Evolutionary conservation across 2,888 invertebrate genomes (phyloP).

Genomic region (Seladonia tumulorum): DNA sequence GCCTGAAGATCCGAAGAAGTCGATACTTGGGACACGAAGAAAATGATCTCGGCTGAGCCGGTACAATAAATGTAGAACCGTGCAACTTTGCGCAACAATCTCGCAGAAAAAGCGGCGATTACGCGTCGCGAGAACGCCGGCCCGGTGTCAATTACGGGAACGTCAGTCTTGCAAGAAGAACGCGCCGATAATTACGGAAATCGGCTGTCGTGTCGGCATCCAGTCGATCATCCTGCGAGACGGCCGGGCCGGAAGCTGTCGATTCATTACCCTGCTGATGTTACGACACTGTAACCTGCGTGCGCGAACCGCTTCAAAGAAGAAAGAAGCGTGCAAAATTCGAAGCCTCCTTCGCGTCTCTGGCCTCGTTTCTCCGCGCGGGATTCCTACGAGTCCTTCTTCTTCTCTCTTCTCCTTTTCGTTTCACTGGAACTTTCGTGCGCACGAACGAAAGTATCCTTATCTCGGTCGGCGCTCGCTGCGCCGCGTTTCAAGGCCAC

Average conservation of each 20-base stretch:
- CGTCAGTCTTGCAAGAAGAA: not conserved
- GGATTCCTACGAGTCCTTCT: conserved; percentile 20
- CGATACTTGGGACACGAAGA: too few relatives aligned
- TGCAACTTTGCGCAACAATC: not conserved
- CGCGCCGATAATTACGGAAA: conserved; percentile 53
- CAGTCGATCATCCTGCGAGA: conserved; percentile 47
- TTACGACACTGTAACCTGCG: not conserved
- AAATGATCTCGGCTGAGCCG: too few relatives aligned
- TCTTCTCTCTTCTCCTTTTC: conserved; percentile 34
- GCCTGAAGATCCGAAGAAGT: too few relatives aligned
- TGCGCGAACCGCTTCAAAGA: not conserved
- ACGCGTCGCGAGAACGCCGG: not conserved
- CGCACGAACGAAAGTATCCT: conserved; percentile 69
- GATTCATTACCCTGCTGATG: conserved; percentile 51
- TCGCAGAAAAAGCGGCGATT: not conserved
- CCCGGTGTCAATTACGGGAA: not conserved
- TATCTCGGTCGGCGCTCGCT: conserved; percentile 77
- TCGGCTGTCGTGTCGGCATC: conserved; percentile 30
- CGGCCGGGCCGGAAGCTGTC: conserved; percentile 40
- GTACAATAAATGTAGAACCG: not conserved
- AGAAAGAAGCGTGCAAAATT: not conserved
- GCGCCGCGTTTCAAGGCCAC: conserved; percentile 77
- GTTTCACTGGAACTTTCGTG: conserved; percentile 65
- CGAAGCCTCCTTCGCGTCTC: not conserved
- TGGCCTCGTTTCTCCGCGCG: conserved; percentile 1